phyloP scores from a whole-genome alignment of 2,113 vertebrate genomes.

The Spea multiplicata region DNA sequence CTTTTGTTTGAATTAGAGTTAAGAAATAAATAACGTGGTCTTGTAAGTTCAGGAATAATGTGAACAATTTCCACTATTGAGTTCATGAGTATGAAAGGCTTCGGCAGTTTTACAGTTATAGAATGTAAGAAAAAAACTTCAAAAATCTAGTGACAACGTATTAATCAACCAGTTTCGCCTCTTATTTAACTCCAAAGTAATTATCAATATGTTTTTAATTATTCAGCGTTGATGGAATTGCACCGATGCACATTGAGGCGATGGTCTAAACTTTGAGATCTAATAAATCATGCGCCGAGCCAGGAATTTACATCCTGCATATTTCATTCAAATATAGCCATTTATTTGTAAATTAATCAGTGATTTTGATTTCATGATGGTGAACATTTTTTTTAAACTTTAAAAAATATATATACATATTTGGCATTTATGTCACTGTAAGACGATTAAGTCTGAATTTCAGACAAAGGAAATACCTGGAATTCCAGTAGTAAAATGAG shows the following conservation, averaged over 20 bases:
- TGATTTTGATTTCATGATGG: not conserved
- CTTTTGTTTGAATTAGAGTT: slow-evolving; percentile 35
- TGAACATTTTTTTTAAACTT: not conserved
- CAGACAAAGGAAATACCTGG: slow-evolving; percentile 15
- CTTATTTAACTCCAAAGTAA: slow-evolving; percentile 12
- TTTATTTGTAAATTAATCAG: not conserved
- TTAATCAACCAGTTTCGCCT: slow-evolving; percentile 23
- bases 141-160: slow-evolving; percentile 20
- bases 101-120: slow-evolving; percentile 1
- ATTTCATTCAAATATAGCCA: slow-evolving; percentile 6
- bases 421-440: no score
- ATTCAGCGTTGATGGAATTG: slow-evolving; percentile 16
- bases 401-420: not conserved
- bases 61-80: slow-evolving; percentile 4
- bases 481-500: not conserved
- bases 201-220: slow-evolving; percentile 36
- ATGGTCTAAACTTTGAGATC: slow-evolving; percentile 13
- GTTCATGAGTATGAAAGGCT: not conserved
- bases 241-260: slow-evolving; percentile 9
- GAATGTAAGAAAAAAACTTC: slow-evolving; percentile 19
- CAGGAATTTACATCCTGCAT: slow-evolving; percentile 6
- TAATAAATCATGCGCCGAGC: slow-evolving; percentile 29
- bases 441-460: not conserved
- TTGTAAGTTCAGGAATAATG: slow-evolving; percentile 10
- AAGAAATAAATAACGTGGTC: slow-evolving; percentile 27